phyloP scores from a whole-genome alignment of 2,797 vertebrate genomes.

The Geotria australis region DNA sequence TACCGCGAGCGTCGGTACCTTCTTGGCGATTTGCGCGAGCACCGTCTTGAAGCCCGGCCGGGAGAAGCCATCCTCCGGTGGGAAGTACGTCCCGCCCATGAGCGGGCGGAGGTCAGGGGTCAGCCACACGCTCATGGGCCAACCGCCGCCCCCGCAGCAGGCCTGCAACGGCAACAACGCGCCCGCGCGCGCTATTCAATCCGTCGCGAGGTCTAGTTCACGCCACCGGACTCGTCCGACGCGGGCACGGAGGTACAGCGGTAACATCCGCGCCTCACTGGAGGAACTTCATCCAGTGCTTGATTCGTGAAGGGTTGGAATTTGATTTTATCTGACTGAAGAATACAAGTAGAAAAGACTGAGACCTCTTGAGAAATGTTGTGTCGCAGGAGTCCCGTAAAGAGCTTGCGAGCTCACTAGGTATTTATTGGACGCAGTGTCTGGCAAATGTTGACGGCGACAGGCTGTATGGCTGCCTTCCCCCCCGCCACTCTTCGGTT shows the following conservation, averaged over 20 bases:
- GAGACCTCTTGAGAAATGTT: too few species aligned
- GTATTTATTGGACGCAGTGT: too few species aligned
- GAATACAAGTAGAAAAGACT: too few species aligned
- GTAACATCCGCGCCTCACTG: too few species aligned
- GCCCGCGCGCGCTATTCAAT: neutral
- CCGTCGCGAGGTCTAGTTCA: neutral
- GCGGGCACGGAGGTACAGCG: neutral
- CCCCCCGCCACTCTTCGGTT: too few species aligned
- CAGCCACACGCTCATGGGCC: conserved; percentile 89
- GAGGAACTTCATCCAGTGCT: too few species aligned
- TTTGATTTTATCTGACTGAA: too few species aligned
- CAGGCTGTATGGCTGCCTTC: too few species aligned
- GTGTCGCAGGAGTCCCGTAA: too few species aligned
- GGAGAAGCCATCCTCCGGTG: conserved; percentile 33
- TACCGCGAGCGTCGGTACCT: conserved; percentile 14
- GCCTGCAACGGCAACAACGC: conserved; percentile 14
- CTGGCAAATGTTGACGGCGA: too few species aligned
- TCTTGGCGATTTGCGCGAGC: conserved; percentile 32
- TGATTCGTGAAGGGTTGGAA: too few species aligned
- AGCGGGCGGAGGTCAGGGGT: conserved; percentile 60
- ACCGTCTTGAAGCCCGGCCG: conserved; percentile 44
- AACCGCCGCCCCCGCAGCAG: conserved; percentile 58
- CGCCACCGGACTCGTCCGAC: neutral
- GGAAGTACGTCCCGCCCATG: conserved; percentile 63
- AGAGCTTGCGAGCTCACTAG: too few species aligned